Conservation (phyloP, 2,888 invertebrate species). For the Tyria jacobaeae region DNA sequence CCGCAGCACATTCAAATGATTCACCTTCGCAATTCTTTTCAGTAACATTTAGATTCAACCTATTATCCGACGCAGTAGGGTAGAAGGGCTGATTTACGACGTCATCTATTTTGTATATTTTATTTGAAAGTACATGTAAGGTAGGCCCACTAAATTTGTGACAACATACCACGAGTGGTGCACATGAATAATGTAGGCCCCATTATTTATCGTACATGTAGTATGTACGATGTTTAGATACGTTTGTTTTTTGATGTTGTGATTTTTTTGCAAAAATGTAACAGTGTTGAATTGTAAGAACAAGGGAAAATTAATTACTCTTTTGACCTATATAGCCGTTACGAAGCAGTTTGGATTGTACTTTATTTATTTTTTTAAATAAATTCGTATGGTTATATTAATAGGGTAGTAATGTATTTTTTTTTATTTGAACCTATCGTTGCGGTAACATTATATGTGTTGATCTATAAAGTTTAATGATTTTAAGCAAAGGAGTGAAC, state of each 20-base stretch:
- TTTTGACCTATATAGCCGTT: too few species aligned
- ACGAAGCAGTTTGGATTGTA: too few species aligned
- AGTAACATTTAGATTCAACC: conserved; percentile 23
- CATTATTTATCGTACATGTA: conserved; percentile 32
- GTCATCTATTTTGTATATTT: conserved; percentile 42
- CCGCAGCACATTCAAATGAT: conserved; percentile 12
- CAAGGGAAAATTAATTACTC: too few species aligned
- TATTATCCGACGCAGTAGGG: conserved; percentile 29
- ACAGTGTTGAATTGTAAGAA: not conserved
- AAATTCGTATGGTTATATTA: too few species aligned
- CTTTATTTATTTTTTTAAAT: too few species aligned
- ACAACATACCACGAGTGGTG: conserved; percentile 21
- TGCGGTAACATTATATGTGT: too few species aligned
- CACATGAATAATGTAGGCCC: conserved; percentile 42
- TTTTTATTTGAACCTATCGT: too few species aligned
- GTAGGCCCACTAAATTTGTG: conserved; percentile 35
- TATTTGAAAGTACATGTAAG: conserved; percentile 27
- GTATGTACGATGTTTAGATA: too few species aligned
- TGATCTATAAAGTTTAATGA: too few species aligned
- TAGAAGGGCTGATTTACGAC: conserved; percentile 46
- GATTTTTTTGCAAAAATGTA: not conserved
- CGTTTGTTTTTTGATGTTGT: not conserved
- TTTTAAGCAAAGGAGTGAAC: too few species aligned
- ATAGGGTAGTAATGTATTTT: too few species aligned
- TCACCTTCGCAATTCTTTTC: conserved; percentile 15